These are phyloP conservation scores for Lethrus apterus DNA, from an alignment of 1,140 invertebrate genomes.

Conservation along the genomic window DNA sequence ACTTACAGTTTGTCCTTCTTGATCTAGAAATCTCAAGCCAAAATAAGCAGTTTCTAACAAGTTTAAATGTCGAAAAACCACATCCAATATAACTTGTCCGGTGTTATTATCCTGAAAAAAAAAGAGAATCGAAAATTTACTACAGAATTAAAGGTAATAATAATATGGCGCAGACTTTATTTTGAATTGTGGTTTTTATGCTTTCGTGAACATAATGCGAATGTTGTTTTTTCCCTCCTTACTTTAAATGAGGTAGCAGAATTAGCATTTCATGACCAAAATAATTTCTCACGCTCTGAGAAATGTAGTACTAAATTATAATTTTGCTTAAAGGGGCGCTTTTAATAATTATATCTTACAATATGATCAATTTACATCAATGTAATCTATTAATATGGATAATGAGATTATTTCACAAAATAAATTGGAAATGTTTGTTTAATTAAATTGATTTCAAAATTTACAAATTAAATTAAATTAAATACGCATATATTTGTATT, in stretches of 20 bases:
- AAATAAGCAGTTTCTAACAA: constrained; percentile 90
- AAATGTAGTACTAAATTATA: not conserved
- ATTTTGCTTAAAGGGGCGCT: constrained; percentile 3
- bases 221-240: not conserved
- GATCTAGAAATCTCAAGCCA: constrained; percentile 80
- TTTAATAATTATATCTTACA: constrained; percentile 8
- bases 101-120: constrained; percentile 69
- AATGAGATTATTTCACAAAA: too few relatives aligned
- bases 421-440: too few relatives aligned
- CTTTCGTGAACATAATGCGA: constrained; percentile 1
- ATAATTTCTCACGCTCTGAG: constrained; percentile 7
- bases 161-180: not conserved
- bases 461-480: too few relatives aligned
- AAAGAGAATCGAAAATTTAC: not conserved
- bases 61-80: constrained; percentile 83
- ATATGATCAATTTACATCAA: too few relatives aligned
- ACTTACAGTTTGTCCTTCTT: constrained; percentile 80
- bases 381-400: too few relatives aligned
- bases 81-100: constrained; percentile 79
- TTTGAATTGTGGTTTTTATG: not conserved
- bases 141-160: not conserved
- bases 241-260: constrained; percentile 3
- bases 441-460: too few relatives aligned
- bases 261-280: constrained; percentile 11
- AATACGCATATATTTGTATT: too few relatives aligned